Evolutionary conservation across 2,888 invertebrate genomes (phyloP).

Genomic region (Crematogaster levior): DNA sequence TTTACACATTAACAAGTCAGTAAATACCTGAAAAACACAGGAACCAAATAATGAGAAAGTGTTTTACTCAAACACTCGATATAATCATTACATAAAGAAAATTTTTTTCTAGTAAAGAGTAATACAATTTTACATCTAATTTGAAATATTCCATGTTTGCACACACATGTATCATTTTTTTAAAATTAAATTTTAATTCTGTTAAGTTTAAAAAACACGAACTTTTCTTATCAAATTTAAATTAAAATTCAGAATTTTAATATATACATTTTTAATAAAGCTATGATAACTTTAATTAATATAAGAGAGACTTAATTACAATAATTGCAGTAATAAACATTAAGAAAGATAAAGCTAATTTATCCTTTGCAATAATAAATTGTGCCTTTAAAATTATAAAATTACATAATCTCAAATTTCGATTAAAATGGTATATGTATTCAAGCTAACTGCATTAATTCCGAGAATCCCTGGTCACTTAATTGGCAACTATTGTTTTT

Average conservation of each 20-base stretch:
- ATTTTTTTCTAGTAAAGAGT: neutral
- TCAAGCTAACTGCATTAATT: neutral
- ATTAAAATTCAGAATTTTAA: neutral
- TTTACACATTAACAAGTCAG: conserved; percentile 38
- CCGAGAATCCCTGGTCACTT: neutral
- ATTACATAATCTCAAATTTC: neutral
- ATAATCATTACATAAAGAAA: neutral
- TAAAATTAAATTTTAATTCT: neutral
- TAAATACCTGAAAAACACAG: conserved; percentile 54
- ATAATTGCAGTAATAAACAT: neutral
- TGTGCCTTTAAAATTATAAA: neutral
- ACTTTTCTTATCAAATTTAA: neutral
- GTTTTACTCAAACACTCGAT: neutral
- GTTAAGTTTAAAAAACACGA: neutral
- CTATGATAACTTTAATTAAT: neutral
- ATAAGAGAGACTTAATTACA: neutral
- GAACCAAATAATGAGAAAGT: neutral
- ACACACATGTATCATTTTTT: neutral
- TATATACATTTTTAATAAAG: neutral
- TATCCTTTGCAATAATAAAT: neutral
- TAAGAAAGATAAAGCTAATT: neutral
- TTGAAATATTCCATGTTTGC: neutral
- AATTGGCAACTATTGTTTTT: conserved; percentile 12
- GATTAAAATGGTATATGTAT: neutral
- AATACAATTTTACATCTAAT: conserved; percentile 3